A percentile compares a stretch with the other conserved stretches of the same genome.
Evolutionary conservation across 2,888 invertebrate genomes (phyloP).

Genomic region (Ypsolopha scabrella): DNA sequence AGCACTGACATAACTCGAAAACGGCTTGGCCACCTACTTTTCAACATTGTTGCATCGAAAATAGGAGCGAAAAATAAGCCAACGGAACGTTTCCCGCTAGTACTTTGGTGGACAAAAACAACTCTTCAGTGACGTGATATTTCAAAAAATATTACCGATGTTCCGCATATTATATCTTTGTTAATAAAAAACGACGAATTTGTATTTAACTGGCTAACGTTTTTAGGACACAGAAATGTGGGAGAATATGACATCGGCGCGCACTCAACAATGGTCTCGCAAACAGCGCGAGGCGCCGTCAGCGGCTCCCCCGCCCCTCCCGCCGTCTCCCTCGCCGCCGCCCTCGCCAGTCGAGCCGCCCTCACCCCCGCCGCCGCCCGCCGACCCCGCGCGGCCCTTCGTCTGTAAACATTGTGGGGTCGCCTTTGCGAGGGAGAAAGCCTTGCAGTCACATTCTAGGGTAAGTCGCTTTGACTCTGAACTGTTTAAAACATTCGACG

Average conservation of each 20-base stretch:
- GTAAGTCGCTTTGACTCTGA: slow-evolving; percentile 33
- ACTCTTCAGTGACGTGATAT: no score
- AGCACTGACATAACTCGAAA: no score
- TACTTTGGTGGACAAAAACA: no score
- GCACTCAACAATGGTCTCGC: slow-evolving; percentile 63
- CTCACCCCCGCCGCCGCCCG: slow-evolving; percentile 34
- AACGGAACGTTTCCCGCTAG: no score
- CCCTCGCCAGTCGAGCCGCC: slow-evolving; percentile 31
- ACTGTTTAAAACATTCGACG: no score
- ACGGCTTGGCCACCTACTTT: no score
- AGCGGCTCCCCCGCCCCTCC: slow-evolving; percentile 20
- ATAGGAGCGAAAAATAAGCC: no score
- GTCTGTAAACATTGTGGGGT: slow-evolving; percentile 78
- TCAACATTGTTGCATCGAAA: no score
- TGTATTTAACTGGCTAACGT: no score
- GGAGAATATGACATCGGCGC: slow-evolving; percentile 65
- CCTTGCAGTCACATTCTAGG: slow-evolving; percentile 80
- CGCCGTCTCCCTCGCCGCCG: slow-evolving; percentile 21
- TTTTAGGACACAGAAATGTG: slow-evolving; percentile 39
- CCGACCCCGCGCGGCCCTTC: slow-evolving; percentile 81
- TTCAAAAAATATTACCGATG: no score
- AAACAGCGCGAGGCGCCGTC: slow-evolving; percentile 14
- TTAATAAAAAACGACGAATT: no score
- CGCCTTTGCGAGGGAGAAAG: slow-evolving; percentile 85
- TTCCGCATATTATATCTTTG: no score